Base-by-base conservation (phyloP, 2,888 invertebrate genomes). In the Lochmaea capreae region DNA sequence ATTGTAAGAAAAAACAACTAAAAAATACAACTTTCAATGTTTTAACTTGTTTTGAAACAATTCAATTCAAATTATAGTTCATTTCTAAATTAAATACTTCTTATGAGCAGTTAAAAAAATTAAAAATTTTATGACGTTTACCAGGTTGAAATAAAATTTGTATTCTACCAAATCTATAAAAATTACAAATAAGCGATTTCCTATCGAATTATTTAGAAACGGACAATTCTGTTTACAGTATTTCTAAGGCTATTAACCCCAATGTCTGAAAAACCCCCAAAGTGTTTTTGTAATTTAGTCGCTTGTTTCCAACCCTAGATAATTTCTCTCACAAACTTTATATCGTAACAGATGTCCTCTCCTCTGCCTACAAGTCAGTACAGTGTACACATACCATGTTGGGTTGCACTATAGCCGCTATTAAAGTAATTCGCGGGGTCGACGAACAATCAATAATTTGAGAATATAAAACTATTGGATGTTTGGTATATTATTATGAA, bases 391-490 rank as follows among this genome's bases (percentile, higher is more conserved):
- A 74, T 71, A 70, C 67, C 67, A 26, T 68, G 58, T 68, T 68
- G 59, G 43, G 67, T 68, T 68, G 67, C 67, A 68, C 67, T 68
- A 68, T 39, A 68, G 67, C 59, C 67, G 70, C 70, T 73, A 74
- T 74, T 70, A 67, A 74, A 77, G 65, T 74, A 72, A 74, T 77
- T 74, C 74, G 72, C 74, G 73, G 72, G 76, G 74, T 72, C 65
- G 63, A 61, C 58, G 71, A 71, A 72, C 73, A 72, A 77, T 74
- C 76, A 65, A 77, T 74, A 74, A 72, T 74, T 74, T 61, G 66
- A 67, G 61, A 69, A 72, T 18, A 54, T 67, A 18, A 62, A 65
- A 46, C 59, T 59, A 59, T 42, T 46, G 46, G 52, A 33, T 42
- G 58, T 58, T 65, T 72, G 71, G 65, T 59, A 68, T 26, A 68